Base-by-base conservation (phyloP, 2,113 vertebrate species). In the Bos javanicus region DNA sequence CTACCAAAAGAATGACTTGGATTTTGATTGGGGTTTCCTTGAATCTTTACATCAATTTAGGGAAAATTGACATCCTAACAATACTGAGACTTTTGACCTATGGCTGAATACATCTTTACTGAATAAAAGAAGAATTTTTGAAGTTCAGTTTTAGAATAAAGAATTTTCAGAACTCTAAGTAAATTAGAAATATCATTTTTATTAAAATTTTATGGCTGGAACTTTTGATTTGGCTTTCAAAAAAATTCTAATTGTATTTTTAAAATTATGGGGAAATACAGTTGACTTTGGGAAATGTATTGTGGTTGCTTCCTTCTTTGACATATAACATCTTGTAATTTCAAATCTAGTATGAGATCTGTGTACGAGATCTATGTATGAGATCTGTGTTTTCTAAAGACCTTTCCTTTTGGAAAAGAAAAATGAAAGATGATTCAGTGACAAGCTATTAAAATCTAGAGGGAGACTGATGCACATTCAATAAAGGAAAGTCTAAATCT, bases 151-250 rank as follows among this genome's bases (percentile, higher is more conserved):
- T 71, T 48, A 6, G 21, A 95, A 56, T 60, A 14, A 88, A 62
- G 28, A 91, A 67, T 67, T 81, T 96, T 93, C 52, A 84, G 39
- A 96, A 89, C 2, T 60, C 39, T 56, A 81, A 1, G 7, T 81
- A 81, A 94, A 50, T 48, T 92, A 11, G 23, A 97, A 96, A 56
- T 62, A 78, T n/a, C 21, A 33, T 78, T 13, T 60, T 84, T 90
- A 83, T 54, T 92, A 62, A n/a, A 74, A 88, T 94, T 52, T 64
- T 60, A 43, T 10, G 21, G 59, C 8, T n/a, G 48, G n/a, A 14
- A 91, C 62, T 76, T 95, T 83, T 88, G 28, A 92, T 87, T 25
- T 76, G 67, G n/a, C 26, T 94, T 94, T 92, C 56, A 82, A 80
- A 91, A 96, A 36, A 14, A 48, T 62, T 64, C 56, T 86, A 92